Base-by-base conservation (phyloP, 2,888 invertebrate species). In the Biston stratarius region DNA sequence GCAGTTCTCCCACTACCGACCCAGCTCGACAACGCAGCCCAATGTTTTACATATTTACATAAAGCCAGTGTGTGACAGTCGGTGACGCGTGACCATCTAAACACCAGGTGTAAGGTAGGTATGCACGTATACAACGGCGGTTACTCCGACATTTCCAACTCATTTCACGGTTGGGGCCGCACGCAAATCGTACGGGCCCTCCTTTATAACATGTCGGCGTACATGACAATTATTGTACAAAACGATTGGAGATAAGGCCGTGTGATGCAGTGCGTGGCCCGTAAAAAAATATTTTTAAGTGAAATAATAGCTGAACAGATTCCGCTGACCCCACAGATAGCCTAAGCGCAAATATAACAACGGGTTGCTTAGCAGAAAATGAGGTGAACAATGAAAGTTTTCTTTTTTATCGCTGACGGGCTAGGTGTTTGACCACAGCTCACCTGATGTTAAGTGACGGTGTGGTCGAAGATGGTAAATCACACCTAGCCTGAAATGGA, bases 81-180 rank as follows among this genome's bases (percentile, higher is more conserved):
- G 57, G 55, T 68, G 68, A 77, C 61, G 76, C 77, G 70, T 78
- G 70, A 65, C 70, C 71, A 61, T 59, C 73, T 74, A 58, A 64
- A 75, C 75, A 73, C 75, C 75, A 73, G 73, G 70, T 77, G 77
- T 77, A 73, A 61, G 70, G 59, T 70, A 67, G 78, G 77, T 71
- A 71, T 66, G 72, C 75, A 80, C 74, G 76, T 80, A 24, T 36
- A 36, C 7, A 83, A 82, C 15, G 57, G 79, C 80, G 77, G 82
- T 83, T 86, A 85, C 87, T 88, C 87, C 81, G 77, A 85, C 87
- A 90, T 85, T 87, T 87, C 87, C 81, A 77, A 85, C 87, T 90
- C 85, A 89, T 90, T 91, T 90, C 90, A 91, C 89, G 91, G 82
- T 84, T 77, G 77, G 81, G 70, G 75, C 78, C 78, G 75, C 86